Conservation (phyloP, 1,140 invertebrate genomes). For the Octopus sinensis region DNA sequence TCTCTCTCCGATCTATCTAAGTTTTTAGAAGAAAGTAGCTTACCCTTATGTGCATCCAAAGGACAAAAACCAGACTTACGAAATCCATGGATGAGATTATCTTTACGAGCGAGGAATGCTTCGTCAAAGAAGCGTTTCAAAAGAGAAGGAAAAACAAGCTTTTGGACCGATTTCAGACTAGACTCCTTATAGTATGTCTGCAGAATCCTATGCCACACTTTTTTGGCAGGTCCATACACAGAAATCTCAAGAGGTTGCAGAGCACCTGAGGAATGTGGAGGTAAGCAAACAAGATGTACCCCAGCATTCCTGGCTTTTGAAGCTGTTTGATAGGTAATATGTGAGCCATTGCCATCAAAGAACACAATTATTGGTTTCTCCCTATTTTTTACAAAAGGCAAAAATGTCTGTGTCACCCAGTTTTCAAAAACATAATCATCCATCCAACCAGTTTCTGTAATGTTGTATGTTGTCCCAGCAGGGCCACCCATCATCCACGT, state of each 20-base stretch:
- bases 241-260: neutral
- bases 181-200: neutral
- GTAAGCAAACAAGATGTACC: neutral
- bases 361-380: neutral
- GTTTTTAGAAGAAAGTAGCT: no score
- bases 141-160: neutral
- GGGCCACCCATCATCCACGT: constrained; percentile 23
- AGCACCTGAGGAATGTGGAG: neutral
- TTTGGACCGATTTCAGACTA: neutral
- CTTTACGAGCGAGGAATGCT: neutral
- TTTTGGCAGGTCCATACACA: neutral
- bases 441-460: constrained; percentile 22
- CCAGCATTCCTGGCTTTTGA: neutral
- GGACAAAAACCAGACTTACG: neutral
- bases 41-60: neutral
- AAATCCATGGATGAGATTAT: neutral
- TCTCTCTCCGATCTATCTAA: no score
- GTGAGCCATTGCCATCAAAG: neutral
- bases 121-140: neutral
- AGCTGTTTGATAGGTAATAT: neutral
- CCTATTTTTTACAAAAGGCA: constrained; percentile 1
- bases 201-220: neutral
- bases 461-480: constrained; percentile 16
- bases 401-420: constrained; percentile 24
- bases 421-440: constrained; percentile 20